Base-by-base conservation (phyloP, 2,888 invertebrate genomes). In the Mesorhabditis spiculigera region DNA sequence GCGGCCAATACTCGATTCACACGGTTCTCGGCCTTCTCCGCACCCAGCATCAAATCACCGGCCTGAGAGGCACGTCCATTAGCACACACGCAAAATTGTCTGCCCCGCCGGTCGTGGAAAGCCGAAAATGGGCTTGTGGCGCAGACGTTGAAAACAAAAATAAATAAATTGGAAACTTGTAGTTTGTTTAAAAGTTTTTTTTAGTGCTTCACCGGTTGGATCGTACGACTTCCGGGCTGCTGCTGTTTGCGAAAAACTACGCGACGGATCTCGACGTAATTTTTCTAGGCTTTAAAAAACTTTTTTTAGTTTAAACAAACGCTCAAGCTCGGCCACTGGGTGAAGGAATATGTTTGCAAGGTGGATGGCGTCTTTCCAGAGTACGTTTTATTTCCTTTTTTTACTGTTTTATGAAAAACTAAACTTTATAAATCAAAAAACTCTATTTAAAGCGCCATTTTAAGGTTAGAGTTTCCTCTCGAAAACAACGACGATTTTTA, bases 1-100 rank as follows among this genome's bases (percentile, higher is more conserved):
- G 97, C 87, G 98, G 98, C 74, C 90, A 96, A 85, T 99, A 97
- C 88, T 90, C 95, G 68, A 94, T 95, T 89, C 98, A 98, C 88
- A 94, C 95, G 5, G 93, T 98, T 76, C 92, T 94, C 70, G 95
- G 94, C 87, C 95, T 97, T 84, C 90, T 98, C 85, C 94, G 94
- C 81, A 95, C 95, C 88, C 95, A 97, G 88, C 92, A 94, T 88
- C 93, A 93, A 10, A 68, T 69, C 6, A 78, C 71, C 4, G 78
- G 77, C 61, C 58, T 80, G 88, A 73, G 80, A 70, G 78, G 79
- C 28, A 28, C 28, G 28, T 28, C 28, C 28, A 28, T 28, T 28
- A 28, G 28, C 28, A 28, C 28, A 28, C 28, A 28, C 28, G 28
- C 28, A 28, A 28, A 28, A 28, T 28, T 28, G 28, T 28, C 28